Conservation (phyloP, 2,888 invertebrate species). For the Lasioglossum malachurum region DNA sequence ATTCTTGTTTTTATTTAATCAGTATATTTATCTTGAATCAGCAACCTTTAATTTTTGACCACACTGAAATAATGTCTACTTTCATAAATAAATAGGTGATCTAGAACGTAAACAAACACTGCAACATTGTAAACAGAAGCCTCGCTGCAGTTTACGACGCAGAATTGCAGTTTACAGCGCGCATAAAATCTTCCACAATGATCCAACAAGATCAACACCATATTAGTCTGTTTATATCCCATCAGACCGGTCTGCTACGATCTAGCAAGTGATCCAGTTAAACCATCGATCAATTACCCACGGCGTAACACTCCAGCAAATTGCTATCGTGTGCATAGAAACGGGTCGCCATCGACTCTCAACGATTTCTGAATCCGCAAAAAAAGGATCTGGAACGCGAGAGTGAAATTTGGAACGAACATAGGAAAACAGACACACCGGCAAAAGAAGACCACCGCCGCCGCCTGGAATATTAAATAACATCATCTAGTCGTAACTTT, state of each 20-base stretch:
- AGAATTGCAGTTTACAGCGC: background rate
- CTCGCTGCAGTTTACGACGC: background rate
- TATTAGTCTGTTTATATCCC: slow-evolving; percentile 22
- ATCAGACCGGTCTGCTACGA: slow-evolving; percentile 44
- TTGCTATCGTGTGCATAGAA: background rate
- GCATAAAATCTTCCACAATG: background rate
- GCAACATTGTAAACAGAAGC: background rate
- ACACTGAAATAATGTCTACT: background rate
- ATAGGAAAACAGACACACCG: slow-evolving; percentile 14
- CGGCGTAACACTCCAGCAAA: background rate
- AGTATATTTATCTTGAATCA: background rate
- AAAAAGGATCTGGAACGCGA: slow-evolving; percentile 40
- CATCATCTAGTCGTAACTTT: slow-evolving; percentile 19
- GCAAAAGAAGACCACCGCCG: background rate
- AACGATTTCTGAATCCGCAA: background rate
- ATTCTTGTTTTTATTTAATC: background rate
- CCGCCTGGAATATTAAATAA: slow-evolving; percentile 28
- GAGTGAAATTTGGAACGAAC: slow-evolving; percentile 45
- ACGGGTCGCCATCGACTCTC: background rate
- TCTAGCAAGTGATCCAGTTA: slow-evolving; percentile 45
- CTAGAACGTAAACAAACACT: background rate
- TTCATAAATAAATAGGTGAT: background rate
- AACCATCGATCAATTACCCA: slow-evolving; percentile 32
- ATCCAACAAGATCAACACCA: background rate
- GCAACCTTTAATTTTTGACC: background rate